Base-by-base conservation (phyloP, 2,113 vertebrate species). In the Tetraodon nigroviridis region DNA sequence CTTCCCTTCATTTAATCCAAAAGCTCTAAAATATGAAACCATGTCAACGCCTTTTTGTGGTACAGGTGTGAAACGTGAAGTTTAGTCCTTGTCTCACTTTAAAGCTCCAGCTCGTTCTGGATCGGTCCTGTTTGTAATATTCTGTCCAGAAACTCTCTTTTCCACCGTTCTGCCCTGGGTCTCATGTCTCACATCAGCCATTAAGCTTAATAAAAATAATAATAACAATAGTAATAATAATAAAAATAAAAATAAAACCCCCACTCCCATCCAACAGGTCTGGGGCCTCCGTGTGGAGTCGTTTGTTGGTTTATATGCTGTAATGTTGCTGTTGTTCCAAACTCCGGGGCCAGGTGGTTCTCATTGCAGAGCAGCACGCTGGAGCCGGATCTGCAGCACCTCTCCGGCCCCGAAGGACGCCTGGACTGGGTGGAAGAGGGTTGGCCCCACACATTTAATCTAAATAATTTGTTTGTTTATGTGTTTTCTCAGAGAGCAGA, bases 271-370 rank as follows among this genome's bases (percentile, higher is more conserved):
- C 72, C 83, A 84, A 84, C 80, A 85, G 87, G 89, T 89, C 87
- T 72, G 79, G 83, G 87, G 86, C 85, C 87, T 87, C 85, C 78
- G 79, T 86, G 84, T 81, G 78, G 83, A 87, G 81, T 42, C 75
- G 76, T 84, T 80, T 75, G 78, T 81, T 86, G 61, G 77, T 89
- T 88, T 84, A 82, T 86, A 76, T 86, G 86, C 78, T 82, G 85
- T 89, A 87, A 88, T 90, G 85, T 80, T 88, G 83, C 79, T 79
- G 74, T 76, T 71, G 60, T 82, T 88, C 89, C 87, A 89, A 80
- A 73, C 79, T 79, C 78, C 0, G 71, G 80, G 83, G 82, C 83
- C 89, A 89, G 86, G 84, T 87, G 84, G 84, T 88, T 89, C 85
- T 90, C 84, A 89, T 88, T 90, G 83, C 73, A 72, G 69, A 73